phyloP scores from a whole-genome alignment of 1,140 invertebrate species.

The Trachymyrmex cornetzi region DNA sequence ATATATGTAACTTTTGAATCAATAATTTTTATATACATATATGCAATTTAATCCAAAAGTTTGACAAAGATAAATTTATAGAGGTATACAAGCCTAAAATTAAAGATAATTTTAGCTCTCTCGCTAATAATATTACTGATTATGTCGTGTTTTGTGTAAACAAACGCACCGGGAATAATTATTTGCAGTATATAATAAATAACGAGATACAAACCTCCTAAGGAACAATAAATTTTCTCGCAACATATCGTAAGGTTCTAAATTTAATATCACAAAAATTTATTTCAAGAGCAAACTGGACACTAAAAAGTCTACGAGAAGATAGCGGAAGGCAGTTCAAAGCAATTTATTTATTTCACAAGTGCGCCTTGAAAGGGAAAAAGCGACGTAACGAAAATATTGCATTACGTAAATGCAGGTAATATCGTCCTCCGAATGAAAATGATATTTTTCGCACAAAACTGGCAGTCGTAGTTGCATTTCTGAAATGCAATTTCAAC shows the following conservation, averaged over 20 bases:
- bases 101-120: neutral
- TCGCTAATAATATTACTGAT: neutral
- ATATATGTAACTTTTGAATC: neutral
- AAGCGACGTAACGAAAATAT: conserved; percentile 54
- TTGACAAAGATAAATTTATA: neutral
- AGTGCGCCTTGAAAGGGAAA: neutral
- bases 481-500: conserved; percentile 25
- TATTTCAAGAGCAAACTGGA: conserved; percentile 35
- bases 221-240: conserved; percentile 9
- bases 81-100: neutral
- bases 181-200: neutral
- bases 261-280: conserved; percentile 53
- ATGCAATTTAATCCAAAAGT: neutral
- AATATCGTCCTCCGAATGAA: conserved; percentile 8
- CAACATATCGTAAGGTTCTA: conserved; percentile 17
- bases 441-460: conserved; percentile 42
- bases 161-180: neutral
- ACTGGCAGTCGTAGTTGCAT: neutral
- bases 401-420: conserved; percentile 39
- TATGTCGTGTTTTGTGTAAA: neutral
- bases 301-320: conserved; percentile 29
- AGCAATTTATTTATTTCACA: conserved; percentile 55
- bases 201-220: neutral
- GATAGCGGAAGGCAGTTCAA: neutral
- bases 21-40: neutral